Percentiles rank a stretch among this genome's conserved stretches.
phyloP scores from a whole-genome alignment of 2,888 invertebrate species.

The Pyrochroa serraticornis region DNA sequence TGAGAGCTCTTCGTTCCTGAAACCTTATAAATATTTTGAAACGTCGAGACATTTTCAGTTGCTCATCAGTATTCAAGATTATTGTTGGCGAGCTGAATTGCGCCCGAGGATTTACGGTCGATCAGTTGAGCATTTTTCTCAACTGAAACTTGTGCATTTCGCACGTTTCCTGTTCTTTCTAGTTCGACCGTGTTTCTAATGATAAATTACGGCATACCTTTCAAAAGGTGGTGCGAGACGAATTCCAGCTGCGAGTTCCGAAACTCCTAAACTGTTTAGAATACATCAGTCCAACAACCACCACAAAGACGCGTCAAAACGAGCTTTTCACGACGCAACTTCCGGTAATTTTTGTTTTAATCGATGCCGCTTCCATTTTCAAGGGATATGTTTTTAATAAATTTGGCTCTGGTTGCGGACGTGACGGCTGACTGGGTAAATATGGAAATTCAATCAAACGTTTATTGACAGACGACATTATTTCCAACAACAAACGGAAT shows the following conservation, averaged over 20 bases:
- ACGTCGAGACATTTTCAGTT: too few relatives aligned
- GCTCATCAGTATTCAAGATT: too few relatives aligned
- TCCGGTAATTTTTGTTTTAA: conserved; percentile 14
- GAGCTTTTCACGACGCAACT: neutral
- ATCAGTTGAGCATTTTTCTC: too few relatives aligned
- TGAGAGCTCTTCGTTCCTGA: too few relatives aligned
- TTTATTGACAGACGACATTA: conserved; percentile 44
- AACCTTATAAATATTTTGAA: too few relatives aligned
- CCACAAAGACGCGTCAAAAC: conserved; percentile 38
- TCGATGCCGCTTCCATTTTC: neutral
- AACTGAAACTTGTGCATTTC: conserved; percentile 1
- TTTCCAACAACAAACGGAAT: conserved; percentile 39
- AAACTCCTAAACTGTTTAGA: conserved; percentile 48
- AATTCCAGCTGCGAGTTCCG: conserved; percentile 43
- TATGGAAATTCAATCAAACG: conserved; percentile 46
- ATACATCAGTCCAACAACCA: conserved; percentile 36
- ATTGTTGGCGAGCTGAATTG: too few relatives aligned
- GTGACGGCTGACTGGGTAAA: conserved; percentile 41
- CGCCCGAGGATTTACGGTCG: too few relatives aligned
- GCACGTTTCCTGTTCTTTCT: conserved; percentile 40
- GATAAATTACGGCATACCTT: conserved; percentile 49
- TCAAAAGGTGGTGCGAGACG: conserved; percentile 42
- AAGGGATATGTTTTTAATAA: conserved; percentile 22
- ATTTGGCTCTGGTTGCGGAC: conserved; percentile 26
- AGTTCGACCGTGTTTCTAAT: conserved; percentile 34